Percentiles rank a stretch among this genome's conserved stretches.
phyloP scores from a whole-genome alignment of 2,113 vertebrate species.

The Chaetorhynchus papuensis region DNA sequence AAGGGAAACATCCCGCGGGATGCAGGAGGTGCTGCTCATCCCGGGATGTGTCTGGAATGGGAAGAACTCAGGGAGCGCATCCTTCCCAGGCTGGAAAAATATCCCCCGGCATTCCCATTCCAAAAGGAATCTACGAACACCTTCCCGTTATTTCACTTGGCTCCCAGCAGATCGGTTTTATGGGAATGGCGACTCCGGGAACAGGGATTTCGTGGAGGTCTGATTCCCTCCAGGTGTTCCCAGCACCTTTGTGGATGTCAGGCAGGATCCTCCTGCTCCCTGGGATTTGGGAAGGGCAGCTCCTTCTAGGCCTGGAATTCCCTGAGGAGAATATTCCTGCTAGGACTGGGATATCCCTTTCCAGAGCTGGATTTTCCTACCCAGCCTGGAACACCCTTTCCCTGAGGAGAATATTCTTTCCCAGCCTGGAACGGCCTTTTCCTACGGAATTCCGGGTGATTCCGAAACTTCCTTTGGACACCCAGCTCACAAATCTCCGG shows the following conservation, averaged over 20 bases:
- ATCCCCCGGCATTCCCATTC: neutral
- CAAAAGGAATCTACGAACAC: constrained; percentile 17
- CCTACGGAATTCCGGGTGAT: neutral
- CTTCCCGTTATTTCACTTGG: neutral
- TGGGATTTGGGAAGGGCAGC: neutral
- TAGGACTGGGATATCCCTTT: neutral
- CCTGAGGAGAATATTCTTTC: neutral
- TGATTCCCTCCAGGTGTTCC: constrained; percentile 45
- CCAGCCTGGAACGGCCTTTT: neutral
- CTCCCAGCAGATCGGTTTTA: constrained; percentile 16
- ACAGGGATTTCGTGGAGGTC: neutral
- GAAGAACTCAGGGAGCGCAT: fast-evolving
- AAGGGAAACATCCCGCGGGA: neutral
- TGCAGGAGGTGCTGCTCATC: neutral
- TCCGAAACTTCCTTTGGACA: neutral
- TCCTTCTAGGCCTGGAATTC: neutral
- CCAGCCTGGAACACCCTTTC: neutral
- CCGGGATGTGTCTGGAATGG: neutral
- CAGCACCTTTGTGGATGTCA: neutral
- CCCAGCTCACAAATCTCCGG: neutral
- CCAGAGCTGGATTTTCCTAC: neutral
- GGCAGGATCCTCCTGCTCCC: neutral
- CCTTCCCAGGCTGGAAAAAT: neutral
- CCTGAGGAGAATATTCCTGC: neutral
- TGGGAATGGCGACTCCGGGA: neutral